These are phyloP conservation scores for Semaprochilodus insignis DNA, from an alignment of 2,797 vertebrate species.

Conservation along the genomic window DNA sequence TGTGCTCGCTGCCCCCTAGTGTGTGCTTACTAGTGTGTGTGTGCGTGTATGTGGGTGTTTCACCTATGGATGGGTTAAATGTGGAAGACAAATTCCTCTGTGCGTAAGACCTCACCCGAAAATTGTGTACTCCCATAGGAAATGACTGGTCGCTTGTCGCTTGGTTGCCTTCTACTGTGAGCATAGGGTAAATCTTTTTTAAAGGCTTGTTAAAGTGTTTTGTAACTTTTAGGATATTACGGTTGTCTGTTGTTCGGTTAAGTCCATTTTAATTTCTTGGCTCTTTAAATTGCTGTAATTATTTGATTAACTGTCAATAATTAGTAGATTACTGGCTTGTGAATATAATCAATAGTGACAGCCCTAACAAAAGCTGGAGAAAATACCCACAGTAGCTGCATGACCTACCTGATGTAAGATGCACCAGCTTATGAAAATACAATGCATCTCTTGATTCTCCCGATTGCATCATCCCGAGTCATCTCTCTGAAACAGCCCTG, in stretches of 20 bases:
- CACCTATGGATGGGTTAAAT: too few relatives aligned
- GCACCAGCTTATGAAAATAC: constrained; percentile 7
- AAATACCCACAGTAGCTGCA: not conserved
- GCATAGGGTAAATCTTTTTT: too few relatives aligned
- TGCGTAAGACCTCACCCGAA: too few relatives aligned
- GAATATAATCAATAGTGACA: not conserved
- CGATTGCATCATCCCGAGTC: constrained; percentile 40
- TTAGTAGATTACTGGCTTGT: not conserved
- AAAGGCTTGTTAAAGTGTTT: too few relatives aligned
- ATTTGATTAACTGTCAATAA: not conserved
- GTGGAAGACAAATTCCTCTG: too few relatives aligned
- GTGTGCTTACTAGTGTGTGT: too few relatives aligned
- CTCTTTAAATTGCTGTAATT: not conserved
- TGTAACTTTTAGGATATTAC: too few relatives aligned
- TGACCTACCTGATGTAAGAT: not conserved
- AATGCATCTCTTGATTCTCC: not conserved
- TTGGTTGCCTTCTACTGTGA: too few relatives aligned
- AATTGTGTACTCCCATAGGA: too few relatives aligned
- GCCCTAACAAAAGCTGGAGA: constrained; percentile 5
- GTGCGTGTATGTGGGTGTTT: too few relatives aligned
- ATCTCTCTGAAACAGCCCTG: constrained; percentile 21
- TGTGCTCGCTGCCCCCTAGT: too few relatives aligned
- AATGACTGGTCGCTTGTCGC: too few relatives aligned
- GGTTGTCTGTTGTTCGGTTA: not conserved
- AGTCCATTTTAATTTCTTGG: not conserved